phyloP scores from a whole-genome alignment of 1,140 invertebrate species.

The Tetramorium alpestre region DNA sequence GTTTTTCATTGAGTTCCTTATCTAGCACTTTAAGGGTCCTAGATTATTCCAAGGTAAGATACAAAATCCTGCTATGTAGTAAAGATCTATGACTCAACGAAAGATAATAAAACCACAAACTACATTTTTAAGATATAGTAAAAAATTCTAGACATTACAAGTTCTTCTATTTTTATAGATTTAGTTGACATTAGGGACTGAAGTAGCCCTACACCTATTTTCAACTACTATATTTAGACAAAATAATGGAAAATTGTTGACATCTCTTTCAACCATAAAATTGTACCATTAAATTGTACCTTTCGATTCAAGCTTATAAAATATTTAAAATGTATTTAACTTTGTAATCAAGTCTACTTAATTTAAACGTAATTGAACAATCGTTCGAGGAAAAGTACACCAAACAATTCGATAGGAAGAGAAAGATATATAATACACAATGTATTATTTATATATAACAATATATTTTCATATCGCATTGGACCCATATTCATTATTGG shows the following conservation, averaged over 20 bases:
- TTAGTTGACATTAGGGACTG: too few relatives aligned
- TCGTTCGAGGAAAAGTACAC: background rate
- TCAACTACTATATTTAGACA: background rate
- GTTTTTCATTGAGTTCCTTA: background rate
- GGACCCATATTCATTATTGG: conserved; percentile 69
- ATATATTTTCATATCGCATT: conserved; percentile 61
- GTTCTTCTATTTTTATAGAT: too few relatives aligned
- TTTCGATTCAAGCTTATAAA: background rate
- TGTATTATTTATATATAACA: conserved; percentile 29
- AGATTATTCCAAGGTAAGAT: background rate
- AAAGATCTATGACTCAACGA: background rate
- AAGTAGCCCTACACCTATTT: too few relatives aligned
- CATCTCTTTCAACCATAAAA: background rate
- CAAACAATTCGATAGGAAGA: background rate
- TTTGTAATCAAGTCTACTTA: background rate
- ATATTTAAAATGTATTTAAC: background rate
- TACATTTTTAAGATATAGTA: background rate
- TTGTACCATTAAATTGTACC: background rate
- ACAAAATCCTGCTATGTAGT: background rate
- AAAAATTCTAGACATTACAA: background rate
- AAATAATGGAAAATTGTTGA: background rate
- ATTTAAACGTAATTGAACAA: background rate
- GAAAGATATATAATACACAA: background rate
- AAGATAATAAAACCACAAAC: conserved; percentile 16
- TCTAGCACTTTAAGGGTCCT: background rate